phyloP scores from a whole-genome alignment of 2,888 invertebrate species.

The Panorpa germanica region DNA sequence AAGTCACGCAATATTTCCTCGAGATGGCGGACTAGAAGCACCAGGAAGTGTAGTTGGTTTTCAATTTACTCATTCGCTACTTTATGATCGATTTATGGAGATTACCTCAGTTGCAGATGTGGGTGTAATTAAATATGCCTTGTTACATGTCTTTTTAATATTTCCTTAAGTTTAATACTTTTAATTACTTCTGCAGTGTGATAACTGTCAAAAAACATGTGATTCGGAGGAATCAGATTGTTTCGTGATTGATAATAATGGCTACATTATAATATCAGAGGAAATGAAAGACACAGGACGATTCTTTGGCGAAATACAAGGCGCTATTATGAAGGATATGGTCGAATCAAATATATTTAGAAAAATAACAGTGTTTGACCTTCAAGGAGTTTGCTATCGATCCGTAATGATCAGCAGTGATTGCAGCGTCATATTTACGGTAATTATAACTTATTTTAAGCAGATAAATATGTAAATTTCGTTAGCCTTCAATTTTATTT shows the following conservation, averaged over 20 bases:
- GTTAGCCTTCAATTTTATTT: constrained; percentile 3
- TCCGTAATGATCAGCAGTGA: constrained; percentile 20
- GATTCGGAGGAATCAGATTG: constrained; percentile 49
- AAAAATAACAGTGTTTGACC: constrained; percentile 62
- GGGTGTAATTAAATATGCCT: constrained; percentile 12
- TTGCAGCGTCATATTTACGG: constrained; percentile 20
- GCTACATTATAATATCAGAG: constrained; percentile 63
- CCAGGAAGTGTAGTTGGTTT: constrained; percentile 82
- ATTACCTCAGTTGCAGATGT: constrained; percentile 36
- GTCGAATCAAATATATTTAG: constrained; percentile 51
- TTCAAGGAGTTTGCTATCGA: constrained; percentile 57
- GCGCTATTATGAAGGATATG: constrained; percentile 58
- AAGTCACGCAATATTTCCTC: constrained; percentile 67
- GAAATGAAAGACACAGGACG: constrained; percentile 48
- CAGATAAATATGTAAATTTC: neutral
- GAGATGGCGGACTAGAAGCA: constrained; percentile 53
- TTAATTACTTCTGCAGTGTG: constrained; percentile 23
- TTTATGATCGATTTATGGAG: constrained; percentile 48
- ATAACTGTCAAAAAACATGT: constrained; percentile 32
- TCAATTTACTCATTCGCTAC: constrained; percentile 53
- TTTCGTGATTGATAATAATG: constrained; percentile 82
- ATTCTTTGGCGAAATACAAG: constrained; percentile 73
- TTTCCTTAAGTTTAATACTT: constrained; percentile 9
- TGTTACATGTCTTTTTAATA: neutral
- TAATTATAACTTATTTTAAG: constrained; percentile 14